Percentiles rank a stretch among this genome's conserved stretches.
Evolutionary conservation across 2,113 vertebrate species (phyloP).

Genomic region (Lutjanus erythropterus): DNA sequence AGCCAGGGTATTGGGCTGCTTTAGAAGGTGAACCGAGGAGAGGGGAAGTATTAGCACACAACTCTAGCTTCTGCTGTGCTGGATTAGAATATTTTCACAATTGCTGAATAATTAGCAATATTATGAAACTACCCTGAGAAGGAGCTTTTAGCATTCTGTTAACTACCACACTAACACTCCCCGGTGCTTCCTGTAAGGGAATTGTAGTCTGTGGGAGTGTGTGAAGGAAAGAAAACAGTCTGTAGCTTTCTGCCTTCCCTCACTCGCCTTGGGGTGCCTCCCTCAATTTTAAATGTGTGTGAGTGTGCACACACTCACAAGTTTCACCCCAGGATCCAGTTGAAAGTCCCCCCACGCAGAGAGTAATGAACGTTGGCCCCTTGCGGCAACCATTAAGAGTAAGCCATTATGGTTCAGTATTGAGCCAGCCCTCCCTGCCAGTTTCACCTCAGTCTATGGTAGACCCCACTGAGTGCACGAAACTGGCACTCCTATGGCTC

Average conservation of each 20-base stretch:
- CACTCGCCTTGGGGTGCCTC: conserved; percentile 32
- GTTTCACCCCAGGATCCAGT: conserved; percentile 52
- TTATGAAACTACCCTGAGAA: conserved; percentile 29
- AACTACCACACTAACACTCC: conserved; percentile 10
- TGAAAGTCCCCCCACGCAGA: conserved; percentile 58
- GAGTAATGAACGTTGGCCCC: conserved; percentile 76
- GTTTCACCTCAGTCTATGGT: conserved; percentile 64
- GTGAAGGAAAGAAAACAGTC: conserved; percentile 25
- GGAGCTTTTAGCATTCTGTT: conserved; percentile 32
- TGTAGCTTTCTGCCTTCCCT: conserved; percentile 27
- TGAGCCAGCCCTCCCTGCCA: conserved; percentile 68
- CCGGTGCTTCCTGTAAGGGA: conserved; percentile 11
- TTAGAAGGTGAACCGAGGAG: conserved; percentile 49
- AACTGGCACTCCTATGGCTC: conserved; percentile 78
- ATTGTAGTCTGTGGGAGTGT: neutral
- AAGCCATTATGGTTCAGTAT: conserved; percentile 72
- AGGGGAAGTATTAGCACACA: conserved; percentile 35
- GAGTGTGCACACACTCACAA: conserved; percentile 26
- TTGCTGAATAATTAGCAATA: conserved; percentile 53
- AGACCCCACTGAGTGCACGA: conserved; percentile 72
- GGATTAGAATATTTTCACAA: conserved; percentile 23
- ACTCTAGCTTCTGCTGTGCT: conserved; percentile 13
- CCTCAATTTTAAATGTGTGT: conserved; percentile 34
- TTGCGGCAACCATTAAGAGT: conserved; percentile 74
- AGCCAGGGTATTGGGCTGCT: conserved; percentile 54